These are phyloP conservation scores for Scaptomyza montana DNA, from an alignment of 1,140 invertebrate genomes.

Conservation along the genomic window DNA sequence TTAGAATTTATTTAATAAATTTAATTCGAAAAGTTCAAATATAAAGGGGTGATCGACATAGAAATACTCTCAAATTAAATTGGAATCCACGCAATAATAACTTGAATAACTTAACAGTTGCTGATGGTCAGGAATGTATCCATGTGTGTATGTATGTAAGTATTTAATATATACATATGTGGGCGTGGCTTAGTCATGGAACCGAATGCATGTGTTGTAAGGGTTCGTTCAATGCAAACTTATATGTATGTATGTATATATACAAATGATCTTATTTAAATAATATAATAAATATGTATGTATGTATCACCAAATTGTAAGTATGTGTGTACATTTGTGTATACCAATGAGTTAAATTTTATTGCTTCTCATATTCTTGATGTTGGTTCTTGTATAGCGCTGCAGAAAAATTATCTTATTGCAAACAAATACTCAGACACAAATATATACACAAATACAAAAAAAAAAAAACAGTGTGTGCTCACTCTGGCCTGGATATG, in stretches of 20 bases:
- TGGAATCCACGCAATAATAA: no score
- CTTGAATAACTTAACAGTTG: neutral
- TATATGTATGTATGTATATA: neutral
- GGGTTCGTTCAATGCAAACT: neutral
- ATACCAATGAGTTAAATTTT: slow-evolving; percentile 45
- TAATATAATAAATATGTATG: neutral
- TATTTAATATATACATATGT: neutral
- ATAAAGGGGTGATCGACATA: neutral
- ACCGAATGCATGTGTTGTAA: neutral
- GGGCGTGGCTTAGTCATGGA: neutral
- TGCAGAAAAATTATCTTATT: slow-evolving; percentile 66
- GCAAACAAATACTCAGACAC: slow-evolving; percentile 31
- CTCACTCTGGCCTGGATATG: slow-evolving; percentile 15
- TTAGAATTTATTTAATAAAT: no score
- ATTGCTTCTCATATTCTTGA: slow-evolving; percentile 33
- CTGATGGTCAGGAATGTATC: neutral
- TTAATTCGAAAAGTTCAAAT: neutral
- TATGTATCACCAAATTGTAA: neutral
- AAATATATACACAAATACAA: neutral
- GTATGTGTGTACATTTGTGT: neutral
- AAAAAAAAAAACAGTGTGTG: neutral
- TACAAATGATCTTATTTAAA: neutral
- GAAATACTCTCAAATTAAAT: neutral
- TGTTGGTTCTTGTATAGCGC: slow-evolving; percentile 53
- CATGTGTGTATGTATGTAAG: neutral